phyloP scores from a whole-genome alignment of 2,797 vertebrate species.

The Pithecia hirsuta region DNA sequence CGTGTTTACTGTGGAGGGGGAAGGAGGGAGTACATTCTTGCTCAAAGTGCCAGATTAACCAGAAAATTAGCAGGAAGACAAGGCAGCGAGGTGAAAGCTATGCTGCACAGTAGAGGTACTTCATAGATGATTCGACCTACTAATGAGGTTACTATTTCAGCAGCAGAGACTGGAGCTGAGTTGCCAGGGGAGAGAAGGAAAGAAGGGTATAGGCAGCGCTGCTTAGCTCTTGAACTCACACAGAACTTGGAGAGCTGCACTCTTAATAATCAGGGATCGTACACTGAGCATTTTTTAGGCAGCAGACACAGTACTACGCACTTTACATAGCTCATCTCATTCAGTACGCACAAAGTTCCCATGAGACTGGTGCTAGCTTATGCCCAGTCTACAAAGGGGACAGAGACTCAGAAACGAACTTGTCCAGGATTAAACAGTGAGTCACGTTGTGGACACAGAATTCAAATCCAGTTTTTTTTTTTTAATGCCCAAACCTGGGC shows the following conservation, averaged over 20 bases:
- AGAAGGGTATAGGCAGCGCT: background rate
- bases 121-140: background rate
- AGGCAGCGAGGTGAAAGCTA: background rate
- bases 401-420: background rate
- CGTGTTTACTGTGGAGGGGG: rapidly evolving
- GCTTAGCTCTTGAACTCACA: background rate
- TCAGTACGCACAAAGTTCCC: background rate
- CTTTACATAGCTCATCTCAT: background rate
- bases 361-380: background rate
- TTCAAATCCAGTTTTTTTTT: background rate
- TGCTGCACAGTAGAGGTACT: background rate
- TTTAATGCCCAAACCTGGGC: background rate
- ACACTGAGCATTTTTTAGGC: rapidly evolving
- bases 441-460: background rate
- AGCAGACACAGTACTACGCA: background rate
- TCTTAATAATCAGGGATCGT: too few relatives aligned
- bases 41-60: background rate
- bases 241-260: rapidly evolving
- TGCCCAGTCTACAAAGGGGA: background rate
- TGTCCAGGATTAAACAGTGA: background rate
- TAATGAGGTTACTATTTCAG: background rate
- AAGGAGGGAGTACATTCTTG: background rate
- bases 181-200: background rate
- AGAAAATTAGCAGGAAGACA: background rate
- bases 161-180: background rate